Evolutionary conservation across 2,888 invertebrate species (phyloP), one percentile per base, ranked within the genome.

Genomic region (Archaeoteleia sp.): DNA sequence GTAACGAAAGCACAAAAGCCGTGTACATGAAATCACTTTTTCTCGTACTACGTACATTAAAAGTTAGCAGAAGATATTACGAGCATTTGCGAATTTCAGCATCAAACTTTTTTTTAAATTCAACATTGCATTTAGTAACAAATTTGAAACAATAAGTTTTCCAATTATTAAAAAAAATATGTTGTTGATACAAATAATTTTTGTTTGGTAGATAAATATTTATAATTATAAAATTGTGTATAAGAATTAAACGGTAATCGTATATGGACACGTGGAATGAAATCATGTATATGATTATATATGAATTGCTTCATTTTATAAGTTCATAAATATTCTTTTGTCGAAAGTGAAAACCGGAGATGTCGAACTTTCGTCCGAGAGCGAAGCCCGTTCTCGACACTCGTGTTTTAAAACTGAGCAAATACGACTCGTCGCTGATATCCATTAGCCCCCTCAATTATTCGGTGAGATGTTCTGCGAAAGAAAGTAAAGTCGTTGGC

Each of bases 401-500:
- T 69, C 71, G 67, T 67, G 63, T 71, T 71, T 71, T 67, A 69
- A 71, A 57, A 61, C 65, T 69, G 67, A 62, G 67, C 60, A 67
- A 69, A 71, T 66, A 71, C 68, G 58, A 60, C 61, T 69, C 65
- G 69, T 57, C 54, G 62, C 55, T 60, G 63, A 46, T 61, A 65
- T 71, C 71, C 69, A 71, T 71, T 67, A 71, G 67, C 71, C 67
- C 71, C 69, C 69, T 71, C 66, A 67, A 71, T 69, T 71, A 71
- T 71, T 69, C 71, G 60, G 67, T 69, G 68, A 69, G 69, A 63
- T 69, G 67, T 71, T 67, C 65, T 43, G 58, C 61, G 53, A 55
- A 71, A 67, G 68, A 68, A 69, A 67, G 69, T 58, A 63, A 67
- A 67, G 67, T 65, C 48, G 62, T 39, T 34, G n/a, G 60, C 40